phyloP scores from a whole-genome alignment of 2,797 vertebrate species.

The Arrhamphus sclerolepis region DNA sequence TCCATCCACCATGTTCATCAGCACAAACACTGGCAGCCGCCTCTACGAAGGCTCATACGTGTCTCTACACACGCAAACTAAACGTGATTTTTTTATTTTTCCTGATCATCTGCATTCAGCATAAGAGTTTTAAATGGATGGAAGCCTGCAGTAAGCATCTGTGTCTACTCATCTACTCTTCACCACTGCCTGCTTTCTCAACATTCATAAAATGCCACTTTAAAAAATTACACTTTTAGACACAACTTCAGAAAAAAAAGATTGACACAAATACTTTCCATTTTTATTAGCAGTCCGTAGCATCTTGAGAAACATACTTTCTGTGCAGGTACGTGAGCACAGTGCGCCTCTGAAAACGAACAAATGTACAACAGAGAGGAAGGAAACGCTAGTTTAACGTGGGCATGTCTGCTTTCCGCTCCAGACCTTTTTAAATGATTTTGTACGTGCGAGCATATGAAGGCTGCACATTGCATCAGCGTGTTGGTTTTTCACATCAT shows the following conservation, averaged over 20 bases:
- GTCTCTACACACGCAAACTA: too few species aligned
- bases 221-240: too few species aligned
- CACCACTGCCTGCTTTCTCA: neutral
- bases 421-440: slow-evolving; percentile 27
- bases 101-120: too few species aligned
- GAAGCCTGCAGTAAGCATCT: slow-evolving; percentile 40
- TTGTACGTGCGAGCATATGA: slow-evolving; percentile 36
- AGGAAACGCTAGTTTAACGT: slow-evolving; percentile 24
- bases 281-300: slow-evolving; percentile 16
- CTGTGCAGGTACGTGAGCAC: slow-evolving; percentile 28
- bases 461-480: slow-evolving; percentile 21
- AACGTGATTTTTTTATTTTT: too few species aligned
- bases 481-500: slow-evolving; percentile 25
- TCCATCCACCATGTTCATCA: too few species aligned
- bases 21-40: too few species aligned
- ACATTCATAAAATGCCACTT: neutral
- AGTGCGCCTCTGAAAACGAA: slow-evolving; percentile 17
- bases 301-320: slow-evolving; percentile 14
- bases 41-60: too few species aligned
- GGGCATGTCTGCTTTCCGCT: slow-evolving; percentile 17
- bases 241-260: too few species aligned
- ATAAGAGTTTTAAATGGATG: slow-evolving; percentile 12
- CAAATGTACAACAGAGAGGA: slow-evolving; percentile 23
- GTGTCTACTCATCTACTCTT: slow-evolving; percentile 10
- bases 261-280: too few species aligned